Conservation (phyloP, 2,888 invertebrate genomes). For the Phengaris arion region DNA sequence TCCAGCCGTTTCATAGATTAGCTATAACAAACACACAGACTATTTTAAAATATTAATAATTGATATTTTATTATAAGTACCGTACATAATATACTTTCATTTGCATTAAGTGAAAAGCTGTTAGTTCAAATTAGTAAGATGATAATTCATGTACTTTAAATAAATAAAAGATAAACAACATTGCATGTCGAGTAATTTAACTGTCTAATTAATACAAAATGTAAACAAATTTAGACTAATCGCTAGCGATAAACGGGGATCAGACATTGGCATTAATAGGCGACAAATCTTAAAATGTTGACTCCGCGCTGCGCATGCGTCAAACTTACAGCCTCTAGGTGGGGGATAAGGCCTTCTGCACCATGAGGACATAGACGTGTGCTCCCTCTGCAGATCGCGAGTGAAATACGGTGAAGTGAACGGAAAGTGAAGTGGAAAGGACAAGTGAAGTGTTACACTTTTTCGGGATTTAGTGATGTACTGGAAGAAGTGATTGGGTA, state of each 20-base stretch:
- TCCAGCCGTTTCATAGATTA: no score
- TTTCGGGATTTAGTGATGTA: slow-evolving; percentile 33
- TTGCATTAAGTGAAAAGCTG: no score
- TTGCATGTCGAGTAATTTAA: no score
- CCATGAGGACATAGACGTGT: slow-evolving; percentile 33
- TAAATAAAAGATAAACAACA: no score
- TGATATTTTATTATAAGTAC: no score
- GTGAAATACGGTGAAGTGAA: slow-evolving; percentile 40
- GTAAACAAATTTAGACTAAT: no score
- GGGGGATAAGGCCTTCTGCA: slow-evolving; percentile 35
- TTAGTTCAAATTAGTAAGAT: no score
- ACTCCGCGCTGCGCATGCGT: slow-evolving; percentile 35
- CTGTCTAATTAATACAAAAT: no score
- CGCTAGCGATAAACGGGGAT: slow-evolving; percentile 19
- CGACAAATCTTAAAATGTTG: slow-evolving; percentile 36
- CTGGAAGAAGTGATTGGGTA: slow-evolving; percentile 37
- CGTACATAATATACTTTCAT: no score
- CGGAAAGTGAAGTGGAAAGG: slow-evolving; percentile 35
- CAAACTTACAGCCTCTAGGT: slow-evolving; percentile 31
- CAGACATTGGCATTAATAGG: slow-evolving; percentile 36
- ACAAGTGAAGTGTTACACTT: slow-evolving; percentile 36
- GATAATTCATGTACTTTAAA: no score
- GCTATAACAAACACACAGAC: no score
- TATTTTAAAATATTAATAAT: no score
- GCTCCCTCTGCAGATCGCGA: slow-evolving; percentile 31